phyloP scores from a whole-genome alignment of 2,888 invertebrate genomes.

The Acleris emargana region DNA sequence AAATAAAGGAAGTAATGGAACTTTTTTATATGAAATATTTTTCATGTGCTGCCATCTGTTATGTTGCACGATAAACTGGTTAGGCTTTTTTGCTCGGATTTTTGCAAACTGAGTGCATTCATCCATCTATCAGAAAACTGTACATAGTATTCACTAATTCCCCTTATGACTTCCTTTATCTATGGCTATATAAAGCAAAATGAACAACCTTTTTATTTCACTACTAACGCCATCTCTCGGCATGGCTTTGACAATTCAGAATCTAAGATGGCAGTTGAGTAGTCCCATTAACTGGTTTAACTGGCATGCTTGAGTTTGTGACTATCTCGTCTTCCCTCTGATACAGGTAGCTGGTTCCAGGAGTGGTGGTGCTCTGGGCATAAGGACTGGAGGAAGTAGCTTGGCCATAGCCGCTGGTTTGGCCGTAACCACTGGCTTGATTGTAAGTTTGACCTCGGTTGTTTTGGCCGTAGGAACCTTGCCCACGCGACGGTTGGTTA shows the following conservation, averaged over 20 bases:
- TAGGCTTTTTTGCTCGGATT: too few species aligned
- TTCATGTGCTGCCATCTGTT: too few species aligned
- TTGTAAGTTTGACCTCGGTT: conserved; percentile 29
- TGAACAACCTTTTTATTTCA: too few species aligned
- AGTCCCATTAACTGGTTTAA: conserved; percentile 61
- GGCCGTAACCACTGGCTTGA: conserved; percentile 36
- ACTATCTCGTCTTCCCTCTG: conserved; percentile 76
- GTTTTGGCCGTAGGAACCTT: conserved; percentile 44
- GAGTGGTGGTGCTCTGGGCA: conserved; percentile 64
- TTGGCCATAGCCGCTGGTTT: conserved; percentile 42
- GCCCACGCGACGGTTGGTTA: conserved; percentile 39
- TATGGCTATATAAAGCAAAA: too few species aligned
- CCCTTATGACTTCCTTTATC: too few species aligned
- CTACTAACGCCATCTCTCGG: too few species aligned
- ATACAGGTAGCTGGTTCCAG: conserved; percentile 82
- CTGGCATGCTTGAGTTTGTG: conserved; percentile 55
- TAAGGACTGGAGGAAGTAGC: conserved; percentile 28
- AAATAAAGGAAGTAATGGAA: too few species aligned
- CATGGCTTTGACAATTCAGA: neutral
- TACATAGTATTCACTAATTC: too few species aligned
- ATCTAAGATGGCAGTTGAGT: conserved; percentile 62
- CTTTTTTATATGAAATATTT: too few species aligned
- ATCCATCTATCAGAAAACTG: too few species aligned
- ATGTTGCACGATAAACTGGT: too few species aligned
- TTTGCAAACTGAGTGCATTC: too few species aligned